These are phyloP conservation scores for Xiphorhynchus elegans DNA, from an alignment of 2,113 vertebrate genomes.

Conservation along the genomic window DNA sequence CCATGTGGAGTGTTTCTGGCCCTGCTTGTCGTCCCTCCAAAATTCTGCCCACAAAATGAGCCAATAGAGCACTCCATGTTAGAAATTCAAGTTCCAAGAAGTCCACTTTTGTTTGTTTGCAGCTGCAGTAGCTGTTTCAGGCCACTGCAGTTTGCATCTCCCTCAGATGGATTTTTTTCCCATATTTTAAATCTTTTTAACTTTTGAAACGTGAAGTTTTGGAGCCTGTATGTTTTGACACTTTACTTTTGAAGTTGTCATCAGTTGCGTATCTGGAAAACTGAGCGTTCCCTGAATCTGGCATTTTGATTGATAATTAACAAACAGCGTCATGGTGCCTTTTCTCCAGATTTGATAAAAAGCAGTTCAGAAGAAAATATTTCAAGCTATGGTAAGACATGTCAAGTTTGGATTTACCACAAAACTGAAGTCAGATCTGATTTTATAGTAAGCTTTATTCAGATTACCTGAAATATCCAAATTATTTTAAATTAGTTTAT, in stretches of 20 bases:
- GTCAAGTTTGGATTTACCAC: neutral
- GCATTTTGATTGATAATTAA: neutral
- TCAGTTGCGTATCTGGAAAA: neutral
- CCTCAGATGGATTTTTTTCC: neutral
- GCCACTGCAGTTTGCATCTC: neutral
- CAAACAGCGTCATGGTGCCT: neutral
- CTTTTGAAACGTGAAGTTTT: neutral
- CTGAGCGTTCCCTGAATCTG: neutral
- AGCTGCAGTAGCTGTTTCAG: neutral
- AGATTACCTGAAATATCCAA: neutral
- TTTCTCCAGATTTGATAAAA: neutral
- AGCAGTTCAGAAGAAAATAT: neutral
- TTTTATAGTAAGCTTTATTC: neutral
- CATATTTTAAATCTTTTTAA: neutral
- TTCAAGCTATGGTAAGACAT: neutral
- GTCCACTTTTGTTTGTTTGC: neutral
- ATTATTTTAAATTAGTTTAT: neutral
- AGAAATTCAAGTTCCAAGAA: neutral
- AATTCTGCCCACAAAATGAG: neutral
- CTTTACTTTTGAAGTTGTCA: neutral
- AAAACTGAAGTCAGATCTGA: neutral
- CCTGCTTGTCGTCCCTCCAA: neutral
- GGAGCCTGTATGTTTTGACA: neutral
- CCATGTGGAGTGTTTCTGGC: neutral
- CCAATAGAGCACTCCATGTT: neutral